These are phyloP conservation scores for Erebia aethiops DNA, from an alignment of 2,888 invertebrate genomes.

Conservation along the genomic window DNA sequence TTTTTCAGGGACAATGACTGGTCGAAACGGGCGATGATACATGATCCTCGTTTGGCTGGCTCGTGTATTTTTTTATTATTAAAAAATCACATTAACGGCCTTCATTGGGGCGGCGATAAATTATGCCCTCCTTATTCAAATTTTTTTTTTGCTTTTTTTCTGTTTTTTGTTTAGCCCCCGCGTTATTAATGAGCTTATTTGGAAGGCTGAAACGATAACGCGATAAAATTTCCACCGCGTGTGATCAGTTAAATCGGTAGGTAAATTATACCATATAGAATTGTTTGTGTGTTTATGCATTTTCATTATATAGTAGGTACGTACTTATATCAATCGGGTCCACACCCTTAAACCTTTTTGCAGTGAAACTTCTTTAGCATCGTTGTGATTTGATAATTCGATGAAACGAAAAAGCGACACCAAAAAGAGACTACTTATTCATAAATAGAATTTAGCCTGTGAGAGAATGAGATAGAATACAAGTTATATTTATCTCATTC, in stretches of 20 bases:
- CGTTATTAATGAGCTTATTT: constrained; percentile 83
- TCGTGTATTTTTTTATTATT: constrained; percentile 77
- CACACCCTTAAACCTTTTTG: no score
- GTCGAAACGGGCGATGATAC: constrained; percentile 80
- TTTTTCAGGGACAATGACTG: constrained; percentile 78
- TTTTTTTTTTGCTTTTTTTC: constrained; percentile 70
- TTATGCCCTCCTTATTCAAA: constrained; percentile 83
- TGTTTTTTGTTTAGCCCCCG: constrained; percentile 73
- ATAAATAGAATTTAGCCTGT: no score
- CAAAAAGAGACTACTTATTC: no score
- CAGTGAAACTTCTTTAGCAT: no score
- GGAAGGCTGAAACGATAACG: constrained; percentile 76
- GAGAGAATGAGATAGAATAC: no score
- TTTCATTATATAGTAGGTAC: no score
- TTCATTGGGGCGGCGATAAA: constrained; percentile 83
- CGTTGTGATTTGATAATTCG: no score
- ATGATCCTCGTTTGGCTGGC: constrained; percentile 80
- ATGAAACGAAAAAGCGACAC: no score
- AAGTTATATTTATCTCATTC: no score
- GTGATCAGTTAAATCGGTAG: constrained; percentile 24
- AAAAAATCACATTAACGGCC: constrained; percentile 83
- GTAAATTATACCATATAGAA: constrained; percentile 1
- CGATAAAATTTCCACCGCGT: constrained; percentile 60
- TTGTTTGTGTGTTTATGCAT: no score
- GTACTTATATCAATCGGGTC: no score